Evolutionary conservation across 2,888 invertebrate genomes (phyloP).

Genomic region (Hirudinaria manillensis): DNA sequence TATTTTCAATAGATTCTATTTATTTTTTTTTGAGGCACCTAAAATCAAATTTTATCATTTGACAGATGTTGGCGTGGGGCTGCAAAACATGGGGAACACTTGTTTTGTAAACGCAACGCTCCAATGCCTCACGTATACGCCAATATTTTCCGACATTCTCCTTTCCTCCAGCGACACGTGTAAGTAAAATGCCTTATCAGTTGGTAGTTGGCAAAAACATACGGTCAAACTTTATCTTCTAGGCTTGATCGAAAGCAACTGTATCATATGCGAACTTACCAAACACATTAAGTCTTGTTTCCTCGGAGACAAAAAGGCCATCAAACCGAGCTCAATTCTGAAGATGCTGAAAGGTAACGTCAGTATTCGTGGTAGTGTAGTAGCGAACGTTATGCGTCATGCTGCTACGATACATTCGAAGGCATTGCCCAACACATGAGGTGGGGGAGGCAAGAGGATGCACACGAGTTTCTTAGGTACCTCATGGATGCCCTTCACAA

Average conservation of each 20-base stretch:
- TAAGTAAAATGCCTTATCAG: slow-evolving; percentile 36
- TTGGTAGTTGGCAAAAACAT: not conserved
- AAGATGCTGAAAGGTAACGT: slow-evolving; percentile 62
- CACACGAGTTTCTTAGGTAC: slow-evolving; percentile 90
- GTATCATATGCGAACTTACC: slow-evolving; percentile 54
- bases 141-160: slow-evolving; percentile 55
- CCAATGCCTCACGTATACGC: slow-evolving; percentile 61
- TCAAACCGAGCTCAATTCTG: slow-evolving; percentile 73
- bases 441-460: slow-evolving; percentile 90
- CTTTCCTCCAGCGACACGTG: slow-evolving; percentile 45
- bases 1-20: too few relatives aligned
- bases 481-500: slow-evolving; percentile 87
- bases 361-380: not conserved
- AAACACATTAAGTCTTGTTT: slow-evolving; percentile 49
- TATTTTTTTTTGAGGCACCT: too few relatives aligned
- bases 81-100: slow-evolving; percentile 93
- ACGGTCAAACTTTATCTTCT: too few relatives aligned
- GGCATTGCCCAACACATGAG: slow-evolving; percentile 74
- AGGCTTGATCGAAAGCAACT: slow-evolving; percentile 38
- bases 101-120: slow-evolving; percentile 92
- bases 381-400: not conserved
- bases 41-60: not conserved
- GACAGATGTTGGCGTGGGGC: slow-evolving; percentile 62
- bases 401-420: not conserved
- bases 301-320: slow-evolving; percentile 46